Evolutionary conservation across 1,140 invertebrate species (phyloP).

Genomic region (Lucilia sericata): DNA sequence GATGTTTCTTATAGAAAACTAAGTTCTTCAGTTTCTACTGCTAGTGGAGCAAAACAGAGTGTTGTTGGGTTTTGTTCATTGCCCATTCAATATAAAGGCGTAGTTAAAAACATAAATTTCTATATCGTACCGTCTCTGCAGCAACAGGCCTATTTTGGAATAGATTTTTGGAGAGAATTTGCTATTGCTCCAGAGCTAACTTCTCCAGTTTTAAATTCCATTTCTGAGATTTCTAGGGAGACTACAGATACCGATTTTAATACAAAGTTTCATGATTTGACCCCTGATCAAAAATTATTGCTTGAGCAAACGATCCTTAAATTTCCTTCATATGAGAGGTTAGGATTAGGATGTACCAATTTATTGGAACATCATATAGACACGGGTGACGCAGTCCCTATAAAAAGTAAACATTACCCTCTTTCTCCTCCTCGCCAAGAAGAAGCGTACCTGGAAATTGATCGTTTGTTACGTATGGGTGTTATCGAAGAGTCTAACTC

Average conservation of each 20-base stretch:
- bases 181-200: neutral
- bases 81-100: neutral
- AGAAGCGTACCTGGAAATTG: slow-evolving; percentile 17
- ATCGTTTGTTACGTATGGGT: slow-evolving; percentile 25
- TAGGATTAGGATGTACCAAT: slow-evolving; percentile 42
- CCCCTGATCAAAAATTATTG: neutral
- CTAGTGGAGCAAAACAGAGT: neutral
- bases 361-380: slow-evolving; percentile 44
- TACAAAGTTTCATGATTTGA: neutral
- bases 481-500: slow-evolving; percentile 37
- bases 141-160: neutral
- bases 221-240: neutral
- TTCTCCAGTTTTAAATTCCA: neutral
- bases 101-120: neutral
- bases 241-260: neutral
- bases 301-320: neutral
- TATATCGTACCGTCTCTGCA: neutral
- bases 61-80: neutral
- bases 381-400: slow-evolving; percentile 12
- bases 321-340: slow-evolving; percentile 40
- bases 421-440: slow-evolving; percentile 39
- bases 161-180: slow-evolving; percentile 19
- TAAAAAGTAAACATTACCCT: slow-evolving; percentile 39
- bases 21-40: neutral
- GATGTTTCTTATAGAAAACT: neutral